Evolutionary conservation across 1,140 invertebrate species (phyloP).

Genomic region (Agrypnia vestita): DNA sequence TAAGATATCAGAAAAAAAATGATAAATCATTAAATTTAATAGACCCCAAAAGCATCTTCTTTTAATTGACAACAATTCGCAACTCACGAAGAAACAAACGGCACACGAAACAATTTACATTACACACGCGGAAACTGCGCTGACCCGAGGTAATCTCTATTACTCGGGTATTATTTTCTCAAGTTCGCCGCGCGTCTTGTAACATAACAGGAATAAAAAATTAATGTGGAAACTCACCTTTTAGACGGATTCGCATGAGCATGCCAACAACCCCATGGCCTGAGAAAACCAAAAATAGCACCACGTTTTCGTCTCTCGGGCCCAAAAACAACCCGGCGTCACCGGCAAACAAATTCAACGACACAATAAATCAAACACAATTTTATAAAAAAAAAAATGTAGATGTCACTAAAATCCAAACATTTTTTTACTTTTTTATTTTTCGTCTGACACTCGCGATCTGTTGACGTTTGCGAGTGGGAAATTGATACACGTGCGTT

Average conservation of each 20-base stretch:
- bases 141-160: too few species aligned
- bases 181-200: too few species aligned
- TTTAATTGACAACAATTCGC: too few species aligned
- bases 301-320: conserved; percentile 24
- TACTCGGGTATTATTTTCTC: too few species aligned
- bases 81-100: too few species aligned
- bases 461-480: conserved; percentile 23
- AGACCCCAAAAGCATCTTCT: too few species aligned
- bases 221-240: conserved; percentile 34
- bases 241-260: conserved; percentile 57
- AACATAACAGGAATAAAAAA: too few species aligned
- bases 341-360: conserved; percentile 8
- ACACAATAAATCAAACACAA: conserved; percentile 18
- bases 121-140: too few species aligned
- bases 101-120: too few species aligned
- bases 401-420: neutral
- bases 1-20: too few species aligned
- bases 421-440: neutral
- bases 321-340: conserved; percentile 13
- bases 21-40: too few species aligned
- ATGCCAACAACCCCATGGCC: conserved; percentile 53
- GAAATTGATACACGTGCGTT: conserved; percentile 17
- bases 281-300: conserved; percentile 20
- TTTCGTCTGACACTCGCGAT: conserved; percentile 28
- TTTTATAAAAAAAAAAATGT: conserved; percentile 11